phyloP scores from a whole-genome alignment of 2,113 vertebrate species.

The Numida meleagris region DNA sequence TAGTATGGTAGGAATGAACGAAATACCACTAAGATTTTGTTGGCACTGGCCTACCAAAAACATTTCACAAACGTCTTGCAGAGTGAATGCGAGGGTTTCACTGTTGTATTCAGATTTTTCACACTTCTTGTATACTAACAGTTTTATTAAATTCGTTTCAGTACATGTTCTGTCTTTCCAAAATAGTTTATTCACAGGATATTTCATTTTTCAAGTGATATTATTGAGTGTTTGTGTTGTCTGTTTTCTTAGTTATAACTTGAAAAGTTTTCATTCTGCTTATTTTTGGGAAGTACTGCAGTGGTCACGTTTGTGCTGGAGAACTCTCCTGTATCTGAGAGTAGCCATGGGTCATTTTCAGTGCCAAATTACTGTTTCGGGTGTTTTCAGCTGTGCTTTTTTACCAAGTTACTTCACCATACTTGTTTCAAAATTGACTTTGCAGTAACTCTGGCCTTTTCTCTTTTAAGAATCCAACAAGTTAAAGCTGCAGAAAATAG shows the following conservation, averaged over 20 bases:
- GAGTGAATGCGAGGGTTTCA: background rate
- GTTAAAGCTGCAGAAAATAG: constrained; percentile 87
- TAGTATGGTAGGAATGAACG: background rate
- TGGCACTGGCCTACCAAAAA: background rate
- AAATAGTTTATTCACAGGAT: background rate
- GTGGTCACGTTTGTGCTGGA: background rate
- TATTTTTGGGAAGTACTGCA: background rate
- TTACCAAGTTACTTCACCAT: background rate
- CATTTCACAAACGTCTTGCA: background rate
- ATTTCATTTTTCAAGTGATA: background rate
- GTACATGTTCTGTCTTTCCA: background rate
- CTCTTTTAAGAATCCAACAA: constrained; percentile 81
- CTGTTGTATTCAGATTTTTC: background rate
- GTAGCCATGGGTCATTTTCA: background rate
- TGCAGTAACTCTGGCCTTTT: background rate
- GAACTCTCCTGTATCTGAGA: background rate
- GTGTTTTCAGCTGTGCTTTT: background rate
- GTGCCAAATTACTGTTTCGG: background rate
- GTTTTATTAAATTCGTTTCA: background rate
- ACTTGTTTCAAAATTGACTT: background rate
- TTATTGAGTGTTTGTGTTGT: background rate
- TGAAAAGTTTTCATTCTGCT: background rate
- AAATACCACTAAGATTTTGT: background rate
- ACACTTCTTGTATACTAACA: background rate
- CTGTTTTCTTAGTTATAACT: background rate